phyloP scores from a whole-genome alignment of 2,113 vertebrate species.

The Gymnocephalus cernua region DNA sequence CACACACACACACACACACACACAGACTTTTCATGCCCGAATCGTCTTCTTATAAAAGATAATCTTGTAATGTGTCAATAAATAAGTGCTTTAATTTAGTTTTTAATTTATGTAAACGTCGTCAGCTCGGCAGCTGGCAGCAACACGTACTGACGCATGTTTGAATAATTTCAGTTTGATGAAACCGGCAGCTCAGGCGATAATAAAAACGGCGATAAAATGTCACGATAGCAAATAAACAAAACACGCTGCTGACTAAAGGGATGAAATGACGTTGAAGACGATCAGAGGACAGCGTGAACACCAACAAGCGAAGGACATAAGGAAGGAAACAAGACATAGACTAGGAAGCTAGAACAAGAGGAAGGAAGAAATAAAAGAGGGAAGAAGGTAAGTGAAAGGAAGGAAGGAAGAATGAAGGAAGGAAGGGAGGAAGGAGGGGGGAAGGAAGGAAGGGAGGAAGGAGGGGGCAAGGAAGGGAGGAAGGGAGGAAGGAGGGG shows the following conservation, averaged over 20 bases:
- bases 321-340: neutral
- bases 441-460: too few relatives aligned
- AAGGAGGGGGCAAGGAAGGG: neutral
- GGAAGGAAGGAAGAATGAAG: neutral
- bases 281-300: neutral
- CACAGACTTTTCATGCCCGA: too few relatives aligned
- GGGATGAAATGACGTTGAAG: neutral
- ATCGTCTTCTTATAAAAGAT: too few relatives aligned
- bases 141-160: conserved; percentile 35
- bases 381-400: neutral
- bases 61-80: neutral
- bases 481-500: too few relatives aligned
- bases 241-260: neutral
- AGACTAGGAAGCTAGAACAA: too few relatives aligned
- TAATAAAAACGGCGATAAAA: conserved; percentile 48
- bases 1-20: too few relatives aligned
- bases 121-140: conserved; percentile 28
- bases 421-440: neutral
- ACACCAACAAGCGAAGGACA: neutral
- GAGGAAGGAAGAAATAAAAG: neutral
- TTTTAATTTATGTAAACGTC: neutral
- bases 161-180: conserved; percentile 36
- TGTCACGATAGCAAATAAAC: neutral
- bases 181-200: conserved; percentile 30
- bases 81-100: neutral